A percentile compares a stretch with the other conserved stretches of the same genome.
Evolutionary conservation across 2,888 invertebrate species (phyloP).

Genomic region (Trachelus stipa): DNA sequence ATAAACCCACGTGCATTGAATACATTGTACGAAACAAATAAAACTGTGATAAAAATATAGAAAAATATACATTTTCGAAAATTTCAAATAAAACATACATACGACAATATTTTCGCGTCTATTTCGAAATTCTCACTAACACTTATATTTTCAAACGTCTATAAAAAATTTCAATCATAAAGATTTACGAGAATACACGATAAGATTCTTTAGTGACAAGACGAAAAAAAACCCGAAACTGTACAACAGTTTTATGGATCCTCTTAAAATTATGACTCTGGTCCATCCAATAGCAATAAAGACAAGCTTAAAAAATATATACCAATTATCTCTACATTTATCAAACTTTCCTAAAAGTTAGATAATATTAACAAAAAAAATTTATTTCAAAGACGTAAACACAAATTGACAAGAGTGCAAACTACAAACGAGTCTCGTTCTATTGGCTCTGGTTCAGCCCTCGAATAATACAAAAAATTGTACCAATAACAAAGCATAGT

Average conservation of each 20-base stretch:
- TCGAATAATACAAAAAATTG: neutral
- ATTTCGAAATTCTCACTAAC: neutral
- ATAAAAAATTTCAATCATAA: neutral
- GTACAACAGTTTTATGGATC: neutral
- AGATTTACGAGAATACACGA: neutral
- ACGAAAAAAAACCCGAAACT: neutral
- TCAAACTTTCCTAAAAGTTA: neutral
- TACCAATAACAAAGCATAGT: too few species aligned
- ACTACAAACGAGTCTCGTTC: neutral
- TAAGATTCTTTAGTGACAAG: neutral
- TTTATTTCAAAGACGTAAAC: neutral
- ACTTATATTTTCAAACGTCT: neutral
- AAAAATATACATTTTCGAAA: neutral
- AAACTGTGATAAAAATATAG: neutral
- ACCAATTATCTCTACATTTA: neutral
- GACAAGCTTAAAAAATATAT: neutral
- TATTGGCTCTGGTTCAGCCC: neutral
- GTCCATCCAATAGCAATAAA: neutral
- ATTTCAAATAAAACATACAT: neutral
- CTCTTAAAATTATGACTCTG: neutral
- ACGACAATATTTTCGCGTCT: neutral
- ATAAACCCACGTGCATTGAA: neutral
- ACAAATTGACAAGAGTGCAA: neutral
- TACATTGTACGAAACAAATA: neutral
- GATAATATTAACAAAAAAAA: neutral